These are phyloP conservation scores for Oopsacas minuta DNA, from an alignment of 37 sponge, comb jelly and placozoan species.

Conservation along the genomic window DNA sequence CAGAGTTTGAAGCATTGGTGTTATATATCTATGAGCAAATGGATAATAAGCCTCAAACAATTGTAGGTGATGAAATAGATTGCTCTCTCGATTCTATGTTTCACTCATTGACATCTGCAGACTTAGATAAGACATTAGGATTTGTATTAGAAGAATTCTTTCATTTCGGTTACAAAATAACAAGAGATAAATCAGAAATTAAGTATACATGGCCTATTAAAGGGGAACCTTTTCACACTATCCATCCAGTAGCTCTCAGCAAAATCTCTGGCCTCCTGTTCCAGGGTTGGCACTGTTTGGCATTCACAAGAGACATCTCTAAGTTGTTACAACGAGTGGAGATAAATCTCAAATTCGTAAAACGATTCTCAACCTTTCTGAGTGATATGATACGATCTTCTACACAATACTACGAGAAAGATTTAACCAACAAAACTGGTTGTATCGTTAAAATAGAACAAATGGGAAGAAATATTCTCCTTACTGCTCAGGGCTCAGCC, in stretches of 20 bases:
- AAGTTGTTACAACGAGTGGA: background rate
- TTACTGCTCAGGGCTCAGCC: background rate
- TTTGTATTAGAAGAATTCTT: background rate
- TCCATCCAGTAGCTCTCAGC: background rate
- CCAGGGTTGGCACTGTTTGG: background rate
- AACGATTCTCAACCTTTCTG: background rate
- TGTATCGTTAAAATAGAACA: background rate
- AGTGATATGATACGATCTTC: background rate
- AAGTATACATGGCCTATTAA: background rate
- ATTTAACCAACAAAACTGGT: background rate
- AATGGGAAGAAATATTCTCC: background rate
- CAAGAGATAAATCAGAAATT: background rate
- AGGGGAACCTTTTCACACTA: background rate
- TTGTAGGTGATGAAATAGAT: background rate
- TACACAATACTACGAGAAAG: background rate
- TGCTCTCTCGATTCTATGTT: background rate
- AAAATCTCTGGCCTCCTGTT: background rate
- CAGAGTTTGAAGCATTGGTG: background rate
- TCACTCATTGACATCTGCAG: background rate
- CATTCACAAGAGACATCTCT: background rate
- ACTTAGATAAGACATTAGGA: background rate
- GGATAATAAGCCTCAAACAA: background rate
- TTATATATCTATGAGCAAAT: background rate
- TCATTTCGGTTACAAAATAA: background rate
- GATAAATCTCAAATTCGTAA: background rate